Evolutionary conservation across 2,797 vertebrate genomes (phyloP).

Genomic region (Neopelma chrysocephalum): DNA sequence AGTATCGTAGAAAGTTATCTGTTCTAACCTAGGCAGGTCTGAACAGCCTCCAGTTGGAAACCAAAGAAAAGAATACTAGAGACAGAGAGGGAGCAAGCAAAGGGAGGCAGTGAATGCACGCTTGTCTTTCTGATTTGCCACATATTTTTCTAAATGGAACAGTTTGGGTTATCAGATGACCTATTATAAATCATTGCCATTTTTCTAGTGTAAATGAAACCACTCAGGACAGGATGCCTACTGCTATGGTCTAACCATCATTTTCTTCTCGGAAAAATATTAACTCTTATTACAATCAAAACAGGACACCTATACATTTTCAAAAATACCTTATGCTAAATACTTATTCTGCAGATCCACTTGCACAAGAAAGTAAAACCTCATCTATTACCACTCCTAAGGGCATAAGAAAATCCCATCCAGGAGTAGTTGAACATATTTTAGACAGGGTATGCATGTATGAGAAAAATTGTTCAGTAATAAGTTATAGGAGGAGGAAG

Average conservation of each 20-base stretch:
- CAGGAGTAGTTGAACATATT: not conserved
- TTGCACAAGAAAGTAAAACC: slow-evolving; percentile 37
- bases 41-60: not conserved
- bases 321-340: not conserved
- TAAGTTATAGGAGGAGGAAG: not conserved
- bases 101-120: not conserved
- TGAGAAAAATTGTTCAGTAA: not conserved
- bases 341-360: not conserved
- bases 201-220: slow-evolving; percentile 56
- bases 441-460: not conserved
- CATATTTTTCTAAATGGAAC: slow-evolving; percentile 1
- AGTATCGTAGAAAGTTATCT: not conserved
- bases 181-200: not conserved
- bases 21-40: not conserved
- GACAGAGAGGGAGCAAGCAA: not conserved
- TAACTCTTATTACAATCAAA: not conserved
- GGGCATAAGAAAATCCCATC: not conserved
- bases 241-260: not conserved
- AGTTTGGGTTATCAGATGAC: slow-evolving; percentile 37
- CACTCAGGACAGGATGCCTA: not conserved
- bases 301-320: not conserved
- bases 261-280: not conserved
- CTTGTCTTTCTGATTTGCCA: not conserved
- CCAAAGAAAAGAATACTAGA: not conserved
- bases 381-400: not conserved